These are phyloP conservation scores for Carterocephalus palaemon DNA, from an alignment of 2,888 invertebrate genomes.

Conservation along the genomic window DNA sequence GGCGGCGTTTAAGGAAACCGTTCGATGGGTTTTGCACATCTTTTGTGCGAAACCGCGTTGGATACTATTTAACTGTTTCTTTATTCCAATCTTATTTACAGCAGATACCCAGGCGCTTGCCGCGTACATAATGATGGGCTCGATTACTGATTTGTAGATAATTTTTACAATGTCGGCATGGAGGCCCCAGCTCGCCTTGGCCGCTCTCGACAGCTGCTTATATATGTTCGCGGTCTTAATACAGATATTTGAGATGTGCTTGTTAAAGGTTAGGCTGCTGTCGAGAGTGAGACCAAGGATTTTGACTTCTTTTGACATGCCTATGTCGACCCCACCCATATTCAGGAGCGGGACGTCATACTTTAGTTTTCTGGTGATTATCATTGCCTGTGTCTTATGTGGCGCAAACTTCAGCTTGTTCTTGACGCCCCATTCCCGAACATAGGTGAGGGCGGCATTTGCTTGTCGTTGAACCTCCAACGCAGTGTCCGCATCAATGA, in stretches of 20 bases:
- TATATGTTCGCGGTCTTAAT: no score
- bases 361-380: constrained; percentile 16
- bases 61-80: constrained; percentile 4
- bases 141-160: no score
- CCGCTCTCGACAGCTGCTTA: no score
- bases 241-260: no score
- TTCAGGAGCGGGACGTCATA: constrained; percentile 19
- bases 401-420: constrained; percentile 25
- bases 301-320: constrained; percentile 7
- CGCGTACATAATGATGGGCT: background rate
- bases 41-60: constrained; percentile 26
- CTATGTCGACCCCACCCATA: constrained; percentile 22
- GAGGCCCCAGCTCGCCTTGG: constrained; percentile 17
- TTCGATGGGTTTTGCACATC: constrained; percentile 19
- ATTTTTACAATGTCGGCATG: no score
- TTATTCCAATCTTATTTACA: background rate
- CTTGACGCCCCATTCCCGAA: constrained; percentile 24
- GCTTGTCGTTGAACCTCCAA: constrained; percentile 19
- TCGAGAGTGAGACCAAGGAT: no score
- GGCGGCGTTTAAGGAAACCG: constrained; percentile 27
- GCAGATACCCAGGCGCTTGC: background rate
- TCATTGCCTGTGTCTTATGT: constrained; percentile 23
- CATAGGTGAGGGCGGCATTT: constrained; percentile 28
- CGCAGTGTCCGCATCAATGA: constrained; percentile 17
- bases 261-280: no score